These are phyloP conservation scores for Lochmaea capreae DNA, from an alignment of 2,888 invertebrate species.

Conservation along the genomic window DNA sequence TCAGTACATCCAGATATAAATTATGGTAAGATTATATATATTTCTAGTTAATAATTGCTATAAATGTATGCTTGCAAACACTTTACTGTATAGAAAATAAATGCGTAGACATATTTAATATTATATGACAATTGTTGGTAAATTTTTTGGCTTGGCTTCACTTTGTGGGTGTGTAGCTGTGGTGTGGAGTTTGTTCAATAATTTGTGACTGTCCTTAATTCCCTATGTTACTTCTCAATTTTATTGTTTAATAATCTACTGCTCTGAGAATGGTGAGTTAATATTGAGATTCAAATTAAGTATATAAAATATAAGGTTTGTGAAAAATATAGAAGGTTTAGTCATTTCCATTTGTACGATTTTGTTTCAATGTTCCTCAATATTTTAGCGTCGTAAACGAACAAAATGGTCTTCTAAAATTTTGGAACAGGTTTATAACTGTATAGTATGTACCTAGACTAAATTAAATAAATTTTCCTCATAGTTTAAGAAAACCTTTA, in stretches of 20 bases:
- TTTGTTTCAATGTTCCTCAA: too few species aligned
- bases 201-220: conserved; percentile 4
- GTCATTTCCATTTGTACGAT: too few species aligned
- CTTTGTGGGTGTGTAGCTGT: conserved; percentile 55
- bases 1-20: conserved; percentile 89
- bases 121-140: conserved; percentile 42
- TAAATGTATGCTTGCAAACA: not conserved
- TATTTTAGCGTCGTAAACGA: too few species aligned
- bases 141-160: conserved; percentile 53
- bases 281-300: not conserved
- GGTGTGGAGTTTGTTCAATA: conserved; percentile 51
- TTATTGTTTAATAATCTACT: not conserved
- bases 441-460: too few species aligned
- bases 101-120: conserved; percentile 4
- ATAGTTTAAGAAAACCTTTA: too few species aligned
- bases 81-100: not conserved
- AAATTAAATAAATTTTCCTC: too few species aligned
- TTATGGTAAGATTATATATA: conserved; percentile 76
- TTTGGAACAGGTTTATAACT: too few species aligned
- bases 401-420: too few species aligned
- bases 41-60: conserved; percentile 4
- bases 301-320: not conserved
- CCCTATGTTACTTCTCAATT: not conserved
- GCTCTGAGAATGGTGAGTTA: not conserved
- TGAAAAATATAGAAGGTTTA: not conserved